Base-by-base conservation (phyloP, 2,113 vertebrate species). In the Ctenodactylus gundi region DNA sequence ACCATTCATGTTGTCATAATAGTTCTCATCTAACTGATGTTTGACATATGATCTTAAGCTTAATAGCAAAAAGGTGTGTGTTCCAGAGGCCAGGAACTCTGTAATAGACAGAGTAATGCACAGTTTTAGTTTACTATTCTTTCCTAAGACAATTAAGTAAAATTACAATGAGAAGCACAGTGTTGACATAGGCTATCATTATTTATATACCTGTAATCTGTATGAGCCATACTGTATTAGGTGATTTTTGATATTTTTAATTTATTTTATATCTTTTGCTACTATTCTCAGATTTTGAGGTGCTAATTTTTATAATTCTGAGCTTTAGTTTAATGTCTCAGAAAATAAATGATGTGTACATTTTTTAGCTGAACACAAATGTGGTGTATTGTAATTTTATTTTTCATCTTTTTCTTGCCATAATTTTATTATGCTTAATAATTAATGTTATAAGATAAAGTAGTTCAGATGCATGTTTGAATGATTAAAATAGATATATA, bases 391-490 rank as follows among this genome's bases (percentile, higher is more conserved):
- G 29, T 94, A 39, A 70, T 95, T 93, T 94, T n/a, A n/a, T n/a
- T n/a, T n/a, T n/a, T n/a, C n/a, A n/a, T n/a, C n/a, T n/a, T n/a
- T n/a, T n/a, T n/a, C n/a, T n/a, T n/a, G n/a, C n/a, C n/a, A n/a
- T n/a, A n/a, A n/a, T n/a, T n/a, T n/a, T 88, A 85, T 91, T 87
- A 55, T 65, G 76, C 20, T 72, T 94, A 94, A 67, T 44, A 95
- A 21, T 93, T 93, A 90, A 72, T 93, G 10, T 91, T 77, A 11
- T 91, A 85, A 85, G 70, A 51, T 83, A 93, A 93, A 91, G 29
- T 89, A 89, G 44, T 85, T 92, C 90, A 90, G 73, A 29, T 88
- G 3, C 36, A 91, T 95, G 85, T 78, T 93, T 97, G 55, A 91
- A 87, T 91, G 94, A 68, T 92, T 96, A 77, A 95, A 51, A 62